Conservation (phyloP, 1,140 invertebrate species). For the Drosophila teissieri region DNA sequence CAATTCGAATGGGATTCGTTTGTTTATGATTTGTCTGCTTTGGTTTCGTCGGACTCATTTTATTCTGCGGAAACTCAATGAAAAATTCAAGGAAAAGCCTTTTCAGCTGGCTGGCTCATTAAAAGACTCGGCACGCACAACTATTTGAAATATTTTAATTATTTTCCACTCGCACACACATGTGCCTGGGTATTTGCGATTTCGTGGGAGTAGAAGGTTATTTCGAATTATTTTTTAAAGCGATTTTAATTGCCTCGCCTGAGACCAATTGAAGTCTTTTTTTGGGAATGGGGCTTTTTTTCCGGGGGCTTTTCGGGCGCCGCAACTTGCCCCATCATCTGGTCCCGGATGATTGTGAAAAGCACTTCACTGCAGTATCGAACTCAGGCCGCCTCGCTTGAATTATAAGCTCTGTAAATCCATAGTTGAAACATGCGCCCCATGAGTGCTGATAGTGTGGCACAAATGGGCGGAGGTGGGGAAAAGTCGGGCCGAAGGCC, state of each 20-base stretch:
- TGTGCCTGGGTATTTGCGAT: background rate
- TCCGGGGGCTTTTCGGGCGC: background rate
- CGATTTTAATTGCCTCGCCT: conserved; percentile 67
- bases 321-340: conserved; percentile 53
- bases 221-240: conserved; percentile 49
- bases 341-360: conserved; percentile 54
- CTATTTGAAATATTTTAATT: conserved; percentile 77
- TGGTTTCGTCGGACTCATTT: conserved; percentile 27
- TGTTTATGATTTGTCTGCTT: conserved; percentile 53
- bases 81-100: conserved; percentile 38
- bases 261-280: conserved; percentile 68
- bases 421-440: conserved; percentile 69
- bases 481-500: background rate
- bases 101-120: conserved; percentile 54
- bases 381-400: conserved; percentile 28
- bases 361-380: conserved; percentile 48
- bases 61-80: conserved; percentile 35
- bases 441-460: conserved; percentile 69
- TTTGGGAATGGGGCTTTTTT: background rate
- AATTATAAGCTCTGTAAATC: conserved; percentile 37
- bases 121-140: conserved; percentile 63
- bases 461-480: conserved; percentile 6
- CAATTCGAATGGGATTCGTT: conserved; percentile 55
- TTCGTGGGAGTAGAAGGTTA: conserved; percentile 47
- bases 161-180: conserved; percentile 58